Evolutionary conservation across 1,140 invertebrate species (phyloP), one percentile per base, ranked within the genome.

Genomic region (Dinoponera quadriceps): DNA sequence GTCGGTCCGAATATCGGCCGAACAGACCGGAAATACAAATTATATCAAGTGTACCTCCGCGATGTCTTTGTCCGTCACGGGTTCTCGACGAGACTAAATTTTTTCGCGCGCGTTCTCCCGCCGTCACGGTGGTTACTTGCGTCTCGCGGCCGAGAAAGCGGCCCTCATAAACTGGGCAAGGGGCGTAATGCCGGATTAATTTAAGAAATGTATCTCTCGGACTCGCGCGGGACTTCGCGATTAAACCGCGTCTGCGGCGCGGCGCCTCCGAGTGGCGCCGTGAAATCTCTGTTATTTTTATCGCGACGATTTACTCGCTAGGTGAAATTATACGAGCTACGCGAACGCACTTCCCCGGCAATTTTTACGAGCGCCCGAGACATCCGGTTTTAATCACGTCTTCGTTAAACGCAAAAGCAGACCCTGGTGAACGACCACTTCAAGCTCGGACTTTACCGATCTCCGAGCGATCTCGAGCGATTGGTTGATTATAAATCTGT

Each of bases 231-330:
- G 22, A 20, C 51, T 16, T 16, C 51, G 51, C 16, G 22, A 51
- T 69, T 51, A 69, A 51, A 2, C 18, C 29, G 25, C n/a, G 3
- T 60, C 33, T 13, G 22, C 7, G 11, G 38, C 44, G 27, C 14
- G 14, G 3, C 14, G 38, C 27, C 33, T 69, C 2, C 7, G 55
- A 78, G 38, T 55, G 1, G 33, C 3, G 22, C 14, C 13, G 25
- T 55, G 29, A 78, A 68, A 55, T 22, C 65, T 29, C 65, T 69
- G 1, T 78, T 55, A 68, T 55, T 48, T 69, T 69, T 69, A 55
- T 69, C 18, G 38, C 44, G 25, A 44, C 2, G 2, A 3, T 0
- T 44, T 9, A 3, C 0, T 66, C 20, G 16, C 16, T 25, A 55
- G 16, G 5, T 25, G 11, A 55, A 78, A 68, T 60, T 60, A 74